phyloP scores from a whole-genome alignment of 2,888 invertebrate genomes.

The Tortrix viridana region DNA sequence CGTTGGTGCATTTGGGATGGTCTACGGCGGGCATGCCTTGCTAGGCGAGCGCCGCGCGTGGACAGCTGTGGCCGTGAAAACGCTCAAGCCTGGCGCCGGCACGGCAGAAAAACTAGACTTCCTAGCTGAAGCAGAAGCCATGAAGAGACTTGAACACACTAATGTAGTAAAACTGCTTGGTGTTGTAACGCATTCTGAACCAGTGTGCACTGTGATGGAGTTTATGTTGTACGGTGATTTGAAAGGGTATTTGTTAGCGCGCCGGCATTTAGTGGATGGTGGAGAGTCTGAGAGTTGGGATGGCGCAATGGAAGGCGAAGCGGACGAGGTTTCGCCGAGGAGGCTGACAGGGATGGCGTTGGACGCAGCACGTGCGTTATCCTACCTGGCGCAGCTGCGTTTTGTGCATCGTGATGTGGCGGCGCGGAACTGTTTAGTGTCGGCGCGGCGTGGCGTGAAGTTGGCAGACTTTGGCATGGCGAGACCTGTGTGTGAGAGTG shows the following conservation, averaged over 20 bases:
- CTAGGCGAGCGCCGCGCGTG: conserved; percentile 86
- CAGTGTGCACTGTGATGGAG: conserved; percentile 96
- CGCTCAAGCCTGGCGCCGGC: conserved; percentile 91
- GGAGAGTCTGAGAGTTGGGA: conserved; percentile 89
- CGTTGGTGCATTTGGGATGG: conserved; percentile 96
- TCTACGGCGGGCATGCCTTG: conserved; percentile 95
- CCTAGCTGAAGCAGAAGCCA: conserved; percentile 95
- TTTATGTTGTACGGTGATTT: conserved; percentile 97
- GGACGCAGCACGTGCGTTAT: conserved; percentile 93
- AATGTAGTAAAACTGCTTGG: conserved; percentile 94
- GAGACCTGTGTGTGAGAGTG: conserved; percentile 92
- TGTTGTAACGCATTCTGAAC: conserved; percentile 93
- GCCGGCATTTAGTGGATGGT: conserved; percentile 91
- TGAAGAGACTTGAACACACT: conserved; percentile 96
- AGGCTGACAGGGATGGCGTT: conserved; percentile 94
- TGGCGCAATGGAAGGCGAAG: conserved; percentile 79
- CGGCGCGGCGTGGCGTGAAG: conserved; percentile 89
- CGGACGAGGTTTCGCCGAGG: conserved; percentile 87
- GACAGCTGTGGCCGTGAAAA: conserved; percentile 95
- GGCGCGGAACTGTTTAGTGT: conserved; percentile 91
- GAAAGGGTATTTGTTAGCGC: conserved; percentile 93
- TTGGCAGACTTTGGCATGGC: conserved; percentile 97
- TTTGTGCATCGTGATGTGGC: conserved; percentile 95
- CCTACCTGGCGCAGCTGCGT: conserved; percentile 92
- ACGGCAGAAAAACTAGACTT: conserved; percentile 96